A percentile compares a stretch with the other conserved stretches of the same genome.
Evolutionary conservation across 2,113 vertebrate genomes (phyloP).

Genomic region (Nerophis lumbriciformis): DNA sequence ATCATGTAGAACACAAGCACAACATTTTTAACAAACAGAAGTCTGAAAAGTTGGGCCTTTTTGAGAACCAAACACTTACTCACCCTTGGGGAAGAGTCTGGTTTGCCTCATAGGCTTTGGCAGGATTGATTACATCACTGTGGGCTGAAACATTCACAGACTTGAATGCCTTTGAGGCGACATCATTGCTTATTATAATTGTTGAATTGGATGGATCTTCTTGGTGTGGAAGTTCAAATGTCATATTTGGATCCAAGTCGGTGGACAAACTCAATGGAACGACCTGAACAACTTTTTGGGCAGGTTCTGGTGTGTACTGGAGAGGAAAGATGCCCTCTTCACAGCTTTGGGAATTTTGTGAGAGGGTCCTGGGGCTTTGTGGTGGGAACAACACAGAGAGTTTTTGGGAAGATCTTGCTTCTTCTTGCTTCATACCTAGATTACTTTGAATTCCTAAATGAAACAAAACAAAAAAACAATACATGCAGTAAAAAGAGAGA

Average conservation of each 20-base stretch:
- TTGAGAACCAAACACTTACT: constrained; percentile 17
- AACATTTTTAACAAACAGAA: no score
- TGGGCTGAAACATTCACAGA: constrained; percentile 8
- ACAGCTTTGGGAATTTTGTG: not conserved
- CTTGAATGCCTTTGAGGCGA: constrained; percentile 7
- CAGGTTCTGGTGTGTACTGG: constrained; percentile 2
- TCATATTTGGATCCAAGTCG: not conserved
- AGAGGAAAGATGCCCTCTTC: constrained; percentile 3
- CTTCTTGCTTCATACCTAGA: not conserved
- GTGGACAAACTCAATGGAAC: not conserved
- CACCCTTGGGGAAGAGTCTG: constrained; percentile 50
- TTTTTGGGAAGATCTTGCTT: not conserved
- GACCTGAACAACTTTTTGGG: not conserved
- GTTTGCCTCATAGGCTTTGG: constrained; percentile 25
- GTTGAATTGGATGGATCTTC: not conserved
- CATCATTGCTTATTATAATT: not conserved
- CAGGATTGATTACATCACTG: constrained; percentile 20
- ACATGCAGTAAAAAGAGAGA: not conserved
- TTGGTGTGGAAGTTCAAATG: not conserved
- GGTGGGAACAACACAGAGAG: not conserved
- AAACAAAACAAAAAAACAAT: not conserved
- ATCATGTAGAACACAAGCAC: no score
- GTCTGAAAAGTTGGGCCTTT: no score
- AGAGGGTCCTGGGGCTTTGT: not conserved
- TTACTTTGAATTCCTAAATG: not conserved